phyloP scores from a whole-genome alignment of 2,113 vertebrate species.

The Oplegnathus fasciatus region DNA sequence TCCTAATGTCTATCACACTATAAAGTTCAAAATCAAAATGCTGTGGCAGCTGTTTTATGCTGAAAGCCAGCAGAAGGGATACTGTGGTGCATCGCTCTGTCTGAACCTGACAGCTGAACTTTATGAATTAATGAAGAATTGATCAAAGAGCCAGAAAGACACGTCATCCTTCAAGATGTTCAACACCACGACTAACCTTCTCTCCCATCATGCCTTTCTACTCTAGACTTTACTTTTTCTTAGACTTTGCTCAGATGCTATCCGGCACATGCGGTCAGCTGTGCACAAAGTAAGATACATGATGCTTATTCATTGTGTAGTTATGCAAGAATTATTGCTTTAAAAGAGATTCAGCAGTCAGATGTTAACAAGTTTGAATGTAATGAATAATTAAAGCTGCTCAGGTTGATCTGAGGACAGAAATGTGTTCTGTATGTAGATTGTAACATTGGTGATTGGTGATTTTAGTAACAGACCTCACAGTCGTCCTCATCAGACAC shows the following conservation, averaged over 20 bases:
- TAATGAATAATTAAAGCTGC: neutral
- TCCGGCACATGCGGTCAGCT: neutral
- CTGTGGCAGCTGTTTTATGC: conserved; percentile 1
- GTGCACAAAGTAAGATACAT: neutral
- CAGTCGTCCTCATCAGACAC: conserved; percentile 35
- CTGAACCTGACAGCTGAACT: conserved; percentile 24
- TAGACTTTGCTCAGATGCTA: neutral
- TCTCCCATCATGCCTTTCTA: neutral
- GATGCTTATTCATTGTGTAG: neutral
- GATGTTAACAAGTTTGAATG: neutral
- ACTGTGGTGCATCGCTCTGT: neutral
- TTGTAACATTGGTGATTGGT: neutral
- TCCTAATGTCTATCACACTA: neutral
- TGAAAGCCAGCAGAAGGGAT: neutral
- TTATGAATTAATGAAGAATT: conserved; percentile 52
- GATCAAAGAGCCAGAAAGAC: conserved; percentile 48
- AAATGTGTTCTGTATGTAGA: conserved; percentile 21
- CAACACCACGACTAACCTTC: neutral
- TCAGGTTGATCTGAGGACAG: neutral
- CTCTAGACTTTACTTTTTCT: neutral
- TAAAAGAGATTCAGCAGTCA: neutral
- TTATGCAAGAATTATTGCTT: neutral
- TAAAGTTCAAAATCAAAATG: conserved; percentile 7
- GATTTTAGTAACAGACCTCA: neutral
- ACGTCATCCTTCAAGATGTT: conserved; percentile 15